These are phyloP conservation scores for Tromatobia lineatoria DNA, from an alignment of 2,888 invertebrate species.

Conservation along the genomic window DNA sequence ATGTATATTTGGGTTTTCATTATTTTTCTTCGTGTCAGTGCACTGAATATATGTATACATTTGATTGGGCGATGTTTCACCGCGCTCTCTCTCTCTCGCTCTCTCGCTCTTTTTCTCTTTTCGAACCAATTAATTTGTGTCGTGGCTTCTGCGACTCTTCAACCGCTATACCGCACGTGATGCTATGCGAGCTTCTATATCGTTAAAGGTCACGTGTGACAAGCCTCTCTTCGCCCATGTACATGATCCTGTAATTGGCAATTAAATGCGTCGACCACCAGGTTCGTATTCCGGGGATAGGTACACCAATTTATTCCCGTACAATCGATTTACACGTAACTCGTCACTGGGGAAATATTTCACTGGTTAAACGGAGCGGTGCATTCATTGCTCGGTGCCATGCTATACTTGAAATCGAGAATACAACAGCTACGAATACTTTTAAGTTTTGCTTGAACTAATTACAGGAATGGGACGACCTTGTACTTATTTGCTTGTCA, in stretches of 20 bases:
- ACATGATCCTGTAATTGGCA: slow-evolving; percentile 60
- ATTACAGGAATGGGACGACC: not conserved
- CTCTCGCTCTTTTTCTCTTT: not conserved
- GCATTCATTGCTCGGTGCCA: slow-evolving; percentile 1
- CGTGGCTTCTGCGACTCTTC: slow-evolving; percentile 49
- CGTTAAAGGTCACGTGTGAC: slow-evolving; percentile 55
- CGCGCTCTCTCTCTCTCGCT: too few species aligned
- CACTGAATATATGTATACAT: not conserved
- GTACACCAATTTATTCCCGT: slow-evolving; percentile 54
- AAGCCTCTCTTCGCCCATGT: slow-evolving; percentile 18
- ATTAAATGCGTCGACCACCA: slow-evolving; percentile 64
- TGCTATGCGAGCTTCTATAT: slow-evolving; percentile 46
- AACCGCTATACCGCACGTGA: slow-evolving; percentile 40
- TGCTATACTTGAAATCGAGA: not conserved
- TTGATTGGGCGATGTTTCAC: not conserved
- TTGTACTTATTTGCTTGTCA: too few species aligned
- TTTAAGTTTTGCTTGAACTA: not conserved
- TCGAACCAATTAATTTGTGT: slow-evolving; percentile 56
- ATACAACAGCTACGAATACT: not conserved
- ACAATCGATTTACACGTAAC: slow-evolving; percentile 31
- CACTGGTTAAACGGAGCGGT: slow-evolving; percentile 38
- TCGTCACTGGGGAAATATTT: slow-evolving; percentile 29
- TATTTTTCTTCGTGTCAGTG: not conserved
- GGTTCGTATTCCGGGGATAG: slow-evolving; percentile 51
- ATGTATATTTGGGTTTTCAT: not conserved